These are phyloP conservation scores for Hippoglossus hippoglossus DNA, from an alignment of 2,797 vertebrate species.

Conservation along the genomic window DNA sequence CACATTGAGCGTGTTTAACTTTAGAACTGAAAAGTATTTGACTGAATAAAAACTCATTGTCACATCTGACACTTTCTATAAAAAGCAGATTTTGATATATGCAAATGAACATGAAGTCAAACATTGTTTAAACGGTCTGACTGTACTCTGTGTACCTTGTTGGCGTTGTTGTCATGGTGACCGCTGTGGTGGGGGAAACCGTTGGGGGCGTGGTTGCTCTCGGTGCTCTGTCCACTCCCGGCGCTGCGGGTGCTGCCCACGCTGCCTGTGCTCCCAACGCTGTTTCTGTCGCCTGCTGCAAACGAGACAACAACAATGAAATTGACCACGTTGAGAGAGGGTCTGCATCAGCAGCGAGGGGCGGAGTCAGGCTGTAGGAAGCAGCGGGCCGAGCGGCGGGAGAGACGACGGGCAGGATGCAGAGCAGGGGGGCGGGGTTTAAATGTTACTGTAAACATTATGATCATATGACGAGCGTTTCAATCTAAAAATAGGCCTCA, in stretches of 20 bases:
- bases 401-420: conserved; percentile 7
- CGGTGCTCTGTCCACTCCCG: conserved; percentile 95
- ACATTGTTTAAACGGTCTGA: background rate
- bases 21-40: no score
- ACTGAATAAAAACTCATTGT: no score
- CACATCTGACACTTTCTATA: no score
- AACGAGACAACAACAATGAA: background rate
- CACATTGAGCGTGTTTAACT: no score
- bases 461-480: no score
- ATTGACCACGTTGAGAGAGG: no score
- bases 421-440: background rate
- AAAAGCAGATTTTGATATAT: no score
- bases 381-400: conserved; percentile 11
- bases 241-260: conserved; percentile 96
- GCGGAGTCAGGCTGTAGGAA: conserved; percentile 7
- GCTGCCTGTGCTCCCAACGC: conserved; percentile 93
- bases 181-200: conserved; percentile 59
- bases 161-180: conserved; percentile 55
- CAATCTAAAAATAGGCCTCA: no score
- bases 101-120: no score
- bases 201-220: conserved; percentile 85
- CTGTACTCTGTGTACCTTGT: conserved; percentile 54
- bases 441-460: no score
- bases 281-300: conserved; percentile 92
- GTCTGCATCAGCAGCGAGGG: background rate